Evolutionary conservation across 2,888 invertebrate genomes (phyloP).

Genomic region (Polia nebulosa): DNA sequence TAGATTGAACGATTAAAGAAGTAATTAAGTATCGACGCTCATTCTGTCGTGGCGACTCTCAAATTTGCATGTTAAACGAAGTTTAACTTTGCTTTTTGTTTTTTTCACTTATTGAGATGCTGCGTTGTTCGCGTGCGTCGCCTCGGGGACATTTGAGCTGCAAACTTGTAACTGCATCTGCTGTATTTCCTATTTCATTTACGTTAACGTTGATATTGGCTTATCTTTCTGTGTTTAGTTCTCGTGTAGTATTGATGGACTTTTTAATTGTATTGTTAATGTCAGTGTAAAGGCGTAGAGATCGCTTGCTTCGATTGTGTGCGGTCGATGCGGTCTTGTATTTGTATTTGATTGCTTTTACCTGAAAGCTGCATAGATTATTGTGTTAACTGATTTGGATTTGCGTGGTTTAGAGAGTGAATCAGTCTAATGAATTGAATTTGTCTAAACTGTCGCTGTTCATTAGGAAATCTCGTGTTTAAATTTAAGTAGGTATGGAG

Average conservation of each 20-base stretch:
- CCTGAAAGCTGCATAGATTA: constrained; percentile 61
- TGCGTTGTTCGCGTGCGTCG: constrained; percentile 83
- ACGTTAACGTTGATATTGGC: constrained; percentile 68
- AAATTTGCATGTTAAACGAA: constrained; percentile 92
- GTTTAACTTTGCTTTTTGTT: constrained; percentile 88
- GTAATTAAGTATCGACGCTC: constrained; percentile 91
- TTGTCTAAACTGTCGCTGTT: background rate
- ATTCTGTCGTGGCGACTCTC: constrained; percentile 89
- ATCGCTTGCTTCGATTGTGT: constrained; percentile 89
- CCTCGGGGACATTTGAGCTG: constrained; percentile 75
- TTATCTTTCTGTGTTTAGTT: constrained; percentile 24
- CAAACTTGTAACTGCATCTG: constrained; percentile 38
- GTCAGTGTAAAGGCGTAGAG: constrained; percentile 90
- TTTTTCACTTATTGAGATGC: constrained; percentile 88
- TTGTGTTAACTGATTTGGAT: constrained; percentile 57
- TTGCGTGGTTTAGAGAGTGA: constrained; percentile 24
- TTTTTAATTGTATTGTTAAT: constrained; percentile 90
- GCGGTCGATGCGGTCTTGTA: constrained; percentile 80
- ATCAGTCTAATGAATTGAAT: constrained; percentile 3
- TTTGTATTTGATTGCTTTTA: constrained; percentile 74
- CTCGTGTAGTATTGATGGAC: constrained; percentile 79
- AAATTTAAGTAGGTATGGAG: background rate
- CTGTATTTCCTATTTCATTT: constrained; percentile 59
- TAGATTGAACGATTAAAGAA: constrained; percentile 90
- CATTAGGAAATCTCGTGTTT: background rate